phyloP scores from a whole-genome alignment of 1,140 invertebrate genomes.

The Mylabris phalerata region DNA sequence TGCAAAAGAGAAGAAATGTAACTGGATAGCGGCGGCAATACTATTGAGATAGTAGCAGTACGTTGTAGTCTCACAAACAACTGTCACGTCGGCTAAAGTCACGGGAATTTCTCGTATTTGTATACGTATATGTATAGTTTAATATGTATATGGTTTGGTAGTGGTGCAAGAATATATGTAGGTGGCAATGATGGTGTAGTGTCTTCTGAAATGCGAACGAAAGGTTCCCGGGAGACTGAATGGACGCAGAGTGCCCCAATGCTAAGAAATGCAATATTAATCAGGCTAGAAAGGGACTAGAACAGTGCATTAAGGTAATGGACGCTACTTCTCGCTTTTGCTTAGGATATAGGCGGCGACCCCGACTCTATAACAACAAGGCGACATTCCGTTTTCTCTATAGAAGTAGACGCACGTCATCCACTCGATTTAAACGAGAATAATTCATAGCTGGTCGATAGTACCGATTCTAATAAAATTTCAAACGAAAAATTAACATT shows the following conservation, averaged over 20 bases:
- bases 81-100: slow-evolving; percentile 22
- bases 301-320: slow-evolving; percentile 40
- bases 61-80: slow-evolving; percentile 16
- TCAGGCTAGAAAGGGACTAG: slow-evolving; percentile 35
- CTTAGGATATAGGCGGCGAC: slow-evolving; percentile 8
- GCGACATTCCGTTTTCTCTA: no score
- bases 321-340: slow-evolving; percentile 31
- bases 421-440: no score
- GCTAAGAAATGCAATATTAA: slow-evolving; percentile 39
- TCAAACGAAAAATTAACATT: no score
- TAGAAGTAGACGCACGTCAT: no score
- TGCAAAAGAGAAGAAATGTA: slow-evolving; percentile 11
- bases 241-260: slow-evolving; percentile 33
- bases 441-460: neutral
- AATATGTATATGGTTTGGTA: no score
- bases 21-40: neutral
- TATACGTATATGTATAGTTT: no score
- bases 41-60: no score
- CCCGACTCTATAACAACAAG: neutral
- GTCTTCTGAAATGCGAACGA: slow-evolving; percentile 15
- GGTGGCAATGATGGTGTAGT: slow-evolving; percentile 12
- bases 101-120: no score
- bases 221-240: slow-evolving; percentile 26
- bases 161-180: neutral
- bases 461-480: no score